phyloP scores from a whole-genome alignment of 1,140 invertebrate genomes.

The Cyclargus thomasi region DNA sequence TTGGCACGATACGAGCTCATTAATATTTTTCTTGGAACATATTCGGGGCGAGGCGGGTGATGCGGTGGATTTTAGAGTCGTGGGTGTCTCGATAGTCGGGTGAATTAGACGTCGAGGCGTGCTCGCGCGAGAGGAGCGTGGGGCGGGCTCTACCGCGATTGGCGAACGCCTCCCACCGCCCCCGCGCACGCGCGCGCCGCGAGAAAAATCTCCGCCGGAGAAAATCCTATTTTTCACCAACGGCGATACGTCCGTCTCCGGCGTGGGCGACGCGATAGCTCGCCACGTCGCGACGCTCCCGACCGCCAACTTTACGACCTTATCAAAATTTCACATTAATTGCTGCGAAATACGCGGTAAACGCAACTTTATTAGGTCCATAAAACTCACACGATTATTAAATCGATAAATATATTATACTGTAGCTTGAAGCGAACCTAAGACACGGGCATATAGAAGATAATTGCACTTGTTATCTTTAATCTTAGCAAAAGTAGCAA shows the following conservation, averaged over 20 bases:
- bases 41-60: conserved; percentile 24
- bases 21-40: conserved; percentile 23
- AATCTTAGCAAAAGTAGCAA: too few species aligned
- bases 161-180: conserved; percentile 62
- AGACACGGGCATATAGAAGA: too few species aligned
- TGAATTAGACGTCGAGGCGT: conserved; percentile 47
- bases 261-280: conserved; percentile 38
- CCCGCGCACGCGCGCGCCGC: conserved; percentile 51
- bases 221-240: conserved; percentile 44
- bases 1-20: conserved; percentile 14
- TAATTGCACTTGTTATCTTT: too few species aligned
- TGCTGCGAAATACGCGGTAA: not conserved
- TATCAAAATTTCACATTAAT: conserved; percentile 5
- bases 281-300: conserved; percentile 27
- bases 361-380: not conserved
- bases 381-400: not conserved
- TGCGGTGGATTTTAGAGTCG: conserved; percentile 30
- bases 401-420: too few species aligned
- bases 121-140: conserved; percentile 37
- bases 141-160: conserved; percentile 47
- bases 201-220: conserved; percentile 59
- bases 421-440: too few species aligned
- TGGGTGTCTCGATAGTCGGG: conserved; percentile 44
- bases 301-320: conserved; percentile 30
- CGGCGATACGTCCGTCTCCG: conserved; percentile 49